Evolutionary conservation across 2,797 vertebrate species (phyloP), one percentile per base, ranked within the genome.

Genomic region (Xerus rutilus): DNA sequence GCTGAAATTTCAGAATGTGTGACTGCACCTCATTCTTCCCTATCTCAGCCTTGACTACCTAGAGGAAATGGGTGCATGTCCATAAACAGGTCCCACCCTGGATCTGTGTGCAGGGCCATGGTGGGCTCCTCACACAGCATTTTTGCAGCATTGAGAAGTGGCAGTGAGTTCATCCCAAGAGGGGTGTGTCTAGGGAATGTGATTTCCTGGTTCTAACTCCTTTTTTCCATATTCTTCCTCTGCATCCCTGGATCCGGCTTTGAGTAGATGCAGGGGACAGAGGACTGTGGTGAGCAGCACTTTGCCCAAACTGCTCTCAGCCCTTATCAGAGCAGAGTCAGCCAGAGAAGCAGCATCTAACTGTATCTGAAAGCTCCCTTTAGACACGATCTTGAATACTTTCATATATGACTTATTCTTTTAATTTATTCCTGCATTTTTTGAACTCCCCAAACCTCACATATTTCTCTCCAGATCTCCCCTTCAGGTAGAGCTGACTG

Each of bases 1-100:
- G 10, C 73, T 89, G 35, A 84, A 73, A 92, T 81, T 45, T 77
- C 64, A 93, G 45, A 86, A n/a, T 92, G 72, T 77, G 47, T 39
- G 74, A 35, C 25, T 45, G 28, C 8, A 32, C 57, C 52, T 17
- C 67, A 20, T 89, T 72, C 15, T 47, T 47, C 30, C 32, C 4
- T 57, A 5, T 17, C 25, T 35, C n/a, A 79, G 45, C 54, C 62
- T 28, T 64, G 79, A 49, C 10, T 32, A 6, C 67, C 43, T 30
- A 59, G 52, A 90, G 21, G 85, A 92, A 81, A 72, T 78, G 17
- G 32, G 13, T 78, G 5, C 45, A 11, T 45, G 35, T 30, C 9
- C 32, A 49, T 14, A 28, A 59, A 78, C 25, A 59, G 18, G 70
- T 57, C 45, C 76, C 70, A 59, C 39, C 35, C 39, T 62, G 65